Conservation (phyloP, 2,113 vertebrate species). For the Marcusenius ussheri region DNA sequence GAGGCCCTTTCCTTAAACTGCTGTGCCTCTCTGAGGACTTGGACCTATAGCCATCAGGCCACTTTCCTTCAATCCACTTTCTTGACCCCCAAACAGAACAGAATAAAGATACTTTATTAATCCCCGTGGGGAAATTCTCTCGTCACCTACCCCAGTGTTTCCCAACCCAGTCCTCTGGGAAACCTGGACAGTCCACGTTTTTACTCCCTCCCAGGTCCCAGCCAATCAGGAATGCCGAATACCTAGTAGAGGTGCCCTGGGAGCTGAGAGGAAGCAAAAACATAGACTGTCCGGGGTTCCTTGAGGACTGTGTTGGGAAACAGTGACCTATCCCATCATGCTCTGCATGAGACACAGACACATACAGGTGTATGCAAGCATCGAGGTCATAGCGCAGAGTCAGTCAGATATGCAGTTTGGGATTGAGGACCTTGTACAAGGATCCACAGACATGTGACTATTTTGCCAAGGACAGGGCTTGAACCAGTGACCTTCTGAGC, state of each 20-base stretch:
- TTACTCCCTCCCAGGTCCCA: no score
- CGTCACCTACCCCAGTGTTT: not conserved
- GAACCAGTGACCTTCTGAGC: no score
- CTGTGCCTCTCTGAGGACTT: not conserved
- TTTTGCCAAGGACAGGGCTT: not conserved
- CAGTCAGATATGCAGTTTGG: not conserved
- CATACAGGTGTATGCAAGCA: not conserved
- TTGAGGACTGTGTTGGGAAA: no score
- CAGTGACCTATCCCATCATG: no score
- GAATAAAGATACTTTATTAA: not conserved
- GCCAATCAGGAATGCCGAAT: no score
- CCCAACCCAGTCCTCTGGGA: no score
- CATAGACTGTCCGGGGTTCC: no score
- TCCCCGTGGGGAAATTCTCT: not conserved
- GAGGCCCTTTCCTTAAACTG: not conserved
- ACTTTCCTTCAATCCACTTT: not conserved
- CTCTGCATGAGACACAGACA: not conserved
- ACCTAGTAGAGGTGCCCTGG: no score
- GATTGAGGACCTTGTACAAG: not conserved
- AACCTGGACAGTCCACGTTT: no score
- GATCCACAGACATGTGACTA: not conserved
- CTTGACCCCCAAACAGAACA: not conserved
- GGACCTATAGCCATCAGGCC: not conserved
- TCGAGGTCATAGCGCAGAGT: not conserved
- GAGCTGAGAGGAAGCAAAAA: no score